Evolutionary conservation across 1,140 invertebrate species (phyloP), one percentile per base, ranked within the genome.

Genomic region (Oncopodura yosiiana): DNA sequence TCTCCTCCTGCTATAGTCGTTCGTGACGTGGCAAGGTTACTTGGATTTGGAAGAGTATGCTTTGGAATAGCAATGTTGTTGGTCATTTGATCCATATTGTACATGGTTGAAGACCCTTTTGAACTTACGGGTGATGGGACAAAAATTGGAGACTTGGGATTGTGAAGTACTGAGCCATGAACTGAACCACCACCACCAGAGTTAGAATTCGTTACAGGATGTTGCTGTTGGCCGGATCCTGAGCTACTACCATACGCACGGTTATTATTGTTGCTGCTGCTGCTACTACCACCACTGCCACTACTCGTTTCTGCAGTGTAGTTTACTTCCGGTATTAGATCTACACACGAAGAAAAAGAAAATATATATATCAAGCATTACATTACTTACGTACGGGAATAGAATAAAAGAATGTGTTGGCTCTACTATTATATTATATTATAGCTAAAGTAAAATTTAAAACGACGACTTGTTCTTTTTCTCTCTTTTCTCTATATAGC

Each of bases 11-110:
- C 29, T 2, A 58, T 54, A 4, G 62, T 64, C 16, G 38, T 61
- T 16, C 62, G 49, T 1, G 62, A 64, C 38, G 62, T 64, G 23
- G 62, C 62, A 18, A 64, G 53, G 41, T 64, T 64, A 37, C 58
- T 61, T 2, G 62, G 62, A 42, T 64, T 64, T 18, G 62, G 59
- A 12, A 64, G 49, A 24, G 53, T 59, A 43, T 64, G 62, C 32
- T 59, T 61, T 4, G 62, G 62, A 52, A 64, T 64, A 26, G 62
- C 62, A 30, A 64, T 64, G 43, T 64, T 64, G 56, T 64, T 64
- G 23, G 62, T 64, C 49, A 64, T 42, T 44, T 64, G 62, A 51
- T 64, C 62, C 62, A 64, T 64, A 21, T 64, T 64, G 56, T 64
- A 64, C 58, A 64, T 58, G 3, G 62, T 64, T 6, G 56, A 39